phyloP scores from a whole-genome alignment of 2,888 invertebrate species.

The Drosophila sordidula region DNA sequence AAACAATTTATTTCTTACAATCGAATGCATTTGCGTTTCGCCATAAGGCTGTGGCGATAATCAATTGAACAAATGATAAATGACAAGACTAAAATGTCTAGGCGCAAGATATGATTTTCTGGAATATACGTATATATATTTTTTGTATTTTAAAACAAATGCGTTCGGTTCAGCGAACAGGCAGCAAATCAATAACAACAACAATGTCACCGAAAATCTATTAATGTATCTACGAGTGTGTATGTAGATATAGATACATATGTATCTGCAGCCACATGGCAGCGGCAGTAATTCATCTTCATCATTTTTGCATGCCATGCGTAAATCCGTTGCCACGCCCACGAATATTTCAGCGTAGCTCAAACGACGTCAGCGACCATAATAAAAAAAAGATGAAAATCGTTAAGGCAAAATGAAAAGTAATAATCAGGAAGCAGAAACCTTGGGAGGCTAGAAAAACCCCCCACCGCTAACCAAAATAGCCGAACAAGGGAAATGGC shows the following conservation, averaged over 20 bases:
- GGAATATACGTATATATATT: slow-evolving; percentile 5
- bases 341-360: slow-evolving; percentile 42
- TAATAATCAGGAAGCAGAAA: slow-evolving; percentile 66
- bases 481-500: slow-evolving; percentile 7
- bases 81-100: slow-evolving; percentile 51
- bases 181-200: slow-evolving; percentile 66
- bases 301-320: slow-evolving; percentile 72
- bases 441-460: slow-evolving; percentile 16
- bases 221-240: slow-evolving; percentile 20
- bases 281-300: slow-evolving; percentile 72
- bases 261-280: slow-evolving; percentile 39
- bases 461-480: background rate
- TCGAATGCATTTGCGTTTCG: slow-evolving; percentile 51
- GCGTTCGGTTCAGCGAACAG: slow-evolving; percentile 48
- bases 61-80: slow-evolving; percentile 70
- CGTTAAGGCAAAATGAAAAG: slow-evolving; percentile 72
- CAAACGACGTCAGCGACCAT: slow-evolving; percentile 13
- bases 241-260: slow-evolving; percentile 27
- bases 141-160: slow-evolving; percentile 57
- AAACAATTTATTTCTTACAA: slow-evolving; percentile 70
- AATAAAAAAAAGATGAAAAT: slow-evolving; percentile 49
- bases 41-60: slow-evolving; percentile 28
- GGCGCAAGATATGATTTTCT: slow-evolving; percentile 36
- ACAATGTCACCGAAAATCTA: slow-evolving; percentile 51
- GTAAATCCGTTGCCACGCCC: slow-evolving; percentile 68